phyloP scores from a whole-genome alignment of 2,888 invertebrate species.

The Lymantria dispar region DNA sequence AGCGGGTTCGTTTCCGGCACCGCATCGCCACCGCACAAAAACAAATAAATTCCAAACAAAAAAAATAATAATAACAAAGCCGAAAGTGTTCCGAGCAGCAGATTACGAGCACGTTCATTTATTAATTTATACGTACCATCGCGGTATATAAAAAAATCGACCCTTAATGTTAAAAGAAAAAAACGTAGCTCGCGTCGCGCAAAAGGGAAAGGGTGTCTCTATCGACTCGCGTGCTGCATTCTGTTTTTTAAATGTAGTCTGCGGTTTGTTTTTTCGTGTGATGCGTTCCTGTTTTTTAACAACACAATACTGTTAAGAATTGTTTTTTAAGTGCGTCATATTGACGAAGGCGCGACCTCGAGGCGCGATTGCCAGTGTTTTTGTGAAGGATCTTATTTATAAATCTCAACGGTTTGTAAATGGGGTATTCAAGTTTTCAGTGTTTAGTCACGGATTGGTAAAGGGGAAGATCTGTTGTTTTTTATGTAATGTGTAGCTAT shows the following conservation, averaged over 20 bases:
- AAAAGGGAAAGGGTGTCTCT: constrained; percentile 81
- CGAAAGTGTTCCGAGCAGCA: constrained; percentile 79
- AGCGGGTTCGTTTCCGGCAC: constrained; percentile 66
- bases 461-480: constrained; percentile 63
- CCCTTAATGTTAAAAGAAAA: constrained; percentile 68
- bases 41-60: constrained; percentile 74
- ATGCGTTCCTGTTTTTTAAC: constrained; percentile 79
- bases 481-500: constrained; percentile 29
- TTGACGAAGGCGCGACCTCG: constrained; percentile 65
- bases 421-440: constrained; percentile 62
- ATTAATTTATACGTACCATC: constrained; percentile 81
- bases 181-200: constrained; percentile 78
- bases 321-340: constrained; percentile 78
- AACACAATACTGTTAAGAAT: constrained; percentile 76
- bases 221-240: constrained; percentile 76
- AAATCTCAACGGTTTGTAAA: constrained; percentile 68
- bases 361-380: constrained; percentile 68
- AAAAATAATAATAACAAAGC: constrained; percentile 65
- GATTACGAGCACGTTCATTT: constrained; percentile 81
- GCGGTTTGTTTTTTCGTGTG: constrained; percentile 78
- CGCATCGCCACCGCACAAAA: constrained; percentile 53
- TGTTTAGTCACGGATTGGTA: constrained; percentile 72
- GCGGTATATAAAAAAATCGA: constrained; percentile 69
- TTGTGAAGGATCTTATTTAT: constrained; percentile 69
- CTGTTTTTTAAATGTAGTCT: constrained; percentile 76